phyloP scores from a whole-genome alignment of 2,888 invertebrate species.

The Drosophila paracracens region DNA sequence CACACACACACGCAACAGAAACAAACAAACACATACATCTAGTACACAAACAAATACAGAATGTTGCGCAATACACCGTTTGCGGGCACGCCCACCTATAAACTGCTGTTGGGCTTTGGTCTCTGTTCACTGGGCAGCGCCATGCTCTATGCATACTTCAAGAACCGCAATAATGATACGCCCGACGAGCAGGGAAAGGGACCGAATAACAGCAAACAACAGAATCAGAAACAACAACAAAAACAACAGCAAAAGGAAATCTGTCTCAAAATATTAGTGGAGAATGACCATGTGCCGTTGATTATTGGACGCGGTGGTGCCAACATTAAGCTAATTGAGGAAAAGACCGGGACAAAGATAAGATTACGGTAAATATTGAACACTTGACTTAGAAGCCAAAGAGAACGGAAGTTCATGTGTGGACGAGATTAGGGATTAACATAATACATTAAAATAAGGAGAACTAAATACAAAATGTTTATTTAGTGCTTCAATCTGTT shows the following conservation, averaged over 20 bases:
- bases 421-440: background rate
- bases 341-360: constrained; percentile 89
- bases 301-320: constrained; percentile 91
- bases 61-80: constrained; percentile 81
- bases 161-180: constrained; percentile 87
- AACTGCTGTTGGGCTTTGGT: constrained; percentile 88
- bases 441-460: background rate
- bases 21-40: constrained; percentile 27
- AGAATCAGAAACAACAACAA: constrained; percentile 37
- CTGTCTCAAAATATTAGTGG: constrained; percentile 87
- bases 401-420: background rate
- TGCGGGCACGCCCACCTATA: constrained; percentile 84
- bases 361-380: constrained; percentile 83
- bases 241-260: constrained; percentile 82
- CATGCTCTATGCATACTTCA: constrained; percentile 89
- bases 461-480: background rate
- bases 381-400: background rate
- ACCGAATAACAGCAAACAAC: constrained; percentile 6
- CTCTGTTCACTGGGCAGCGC: constrained; percentile 89
- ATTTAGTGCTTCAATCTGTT: background rate
- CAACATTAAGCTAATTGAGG: constrained; percentile 91
- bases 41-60: constrained; percentile 42
- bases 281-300: constrained; percentile 88
- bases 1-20: constrained; percentile 1
- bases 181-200: constrained; percentile 51